Conservation (phyloP, 2,888 invertebrate genomes). For the Aquatica leii region DNA sequence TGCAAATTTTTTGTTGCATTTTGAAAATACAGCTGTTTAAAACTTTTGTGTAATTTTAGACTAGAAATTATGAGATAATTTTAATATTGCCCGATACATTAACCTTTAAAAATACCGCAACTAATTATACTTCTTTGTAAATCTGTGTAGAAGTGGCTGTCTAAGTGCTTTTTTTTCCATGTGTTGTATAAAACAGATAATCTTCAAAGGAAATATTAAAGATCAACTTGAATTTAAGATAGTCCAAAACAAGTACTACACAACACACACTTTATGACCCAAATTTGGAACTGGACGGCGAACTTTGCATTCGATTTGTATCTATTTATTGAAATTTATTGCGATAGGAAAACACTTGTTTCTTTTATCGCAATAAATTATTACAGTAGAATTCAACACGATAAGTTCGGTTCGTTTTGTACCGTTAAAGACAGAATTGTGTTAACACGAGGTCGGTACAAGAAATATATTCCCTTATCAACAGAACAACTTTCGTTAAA, state of each 20-base stretch:
- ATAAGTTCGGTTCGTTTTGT: slow-evolving; percentile 33
- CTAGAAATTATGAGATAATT: neutral
- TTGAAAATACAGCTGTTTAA: neutral
- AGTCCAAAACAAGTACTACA: neutral
- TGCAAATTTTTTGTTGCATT: neutral
- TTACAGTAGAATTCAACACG: slow-evolving; percentile 27
- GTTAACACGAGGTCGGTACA: slow-evolving; percentile 41
- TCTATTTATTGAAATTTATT: slow-evolving; percentile 35
- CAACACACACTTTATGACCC: slow-evolving; percentile 8
- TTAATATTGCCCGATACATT: slow-evolving; percentile 1
- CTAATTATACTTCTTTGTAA: neutral
- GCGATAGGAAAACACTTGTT: slow-evolving; percentile 31
- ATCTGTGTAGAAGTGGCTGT: neutral
- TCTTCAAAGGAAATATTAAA: slow-evolving; percentile 18
- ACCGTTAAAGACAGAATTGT: slow-evolving; percentile 37
- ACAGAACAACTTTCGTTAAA: slow-evolving; percentile 30
- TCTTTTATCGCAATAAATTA: slow-evolving; percentile 37
- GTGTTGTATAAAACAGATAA: slow-evolving; percentile 18
- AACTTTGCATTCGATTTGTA: slow-evolving; percentile 27
- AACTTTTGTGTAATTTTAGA: neutral
- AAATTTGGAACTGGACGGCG: slow-evolving; percentile 25
- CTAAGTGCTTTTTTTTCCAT: slow-evolving; percentile 18
- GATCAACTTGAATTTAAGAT: slow-evolving; percentile 15
- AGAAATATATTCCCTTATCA: slow-evolving; percentile 41
- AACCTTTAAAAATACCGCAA: slow-evolving; percentile 1